A percentile compares a stretch with the other conserved stretches of the same genome.
Evolutionary conservation across 2,113 vertebrate species (phyloP).

Genomic region (Drymodes brunneopygia): DNA sequence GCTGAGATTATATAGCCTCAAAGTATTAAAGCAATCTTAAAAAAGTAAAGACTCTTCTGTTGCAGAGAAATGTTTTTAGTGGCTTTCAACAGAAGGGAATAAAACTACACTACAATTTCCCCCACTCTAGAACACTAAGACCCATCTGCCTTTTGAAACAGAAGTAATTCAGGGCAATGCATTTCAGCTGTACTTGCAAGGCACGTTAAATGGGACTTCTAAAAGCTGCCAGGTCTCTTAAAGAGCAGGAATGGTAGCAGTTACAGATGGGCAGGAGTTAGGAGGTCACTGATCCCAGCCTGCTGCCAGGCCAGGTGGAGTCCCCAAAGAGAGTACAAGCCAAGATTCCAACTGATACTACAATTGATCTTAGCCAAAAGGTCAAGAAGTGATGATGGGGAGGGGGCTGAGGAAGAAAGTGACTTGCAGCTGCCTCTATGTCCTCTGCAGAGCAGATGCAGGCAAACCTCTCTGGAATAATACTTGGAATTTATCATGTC

Average conservation of each 20-base stretch:
- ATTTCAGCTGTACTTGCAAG: background rate
- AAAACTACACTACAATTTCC: background rate
- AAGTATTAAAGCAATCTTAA: background rate
- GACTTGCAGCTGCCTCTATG: background rate
- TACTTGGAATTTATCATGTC: background rate
- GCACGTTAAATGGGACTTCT: background rate
- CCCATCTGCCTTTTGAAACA: background rate
- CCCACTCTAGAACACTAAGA: rapidly evolving
- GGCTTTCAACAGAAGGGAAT: rapidly evolving
- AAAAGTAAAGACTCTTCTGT: background rate
- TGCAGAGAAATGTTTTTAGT: background rate
- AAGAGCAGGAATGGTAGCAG: background rate
- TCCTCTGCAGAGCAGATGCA: background rate
- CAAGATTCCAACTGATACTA: background rate
- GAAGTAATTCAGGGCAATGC: background rate
- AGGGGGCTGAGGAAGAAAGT: background rate
- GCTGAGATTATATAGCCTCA: background rate
- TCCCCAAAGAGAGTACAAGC: background rate
- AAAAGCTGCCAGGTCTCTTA: background rate
- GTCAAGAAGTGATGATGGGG: background rate
- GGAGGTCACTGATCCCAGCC: background rate
- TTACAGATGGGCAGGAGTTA: background rate
- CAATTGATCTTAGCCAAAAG: background rate
- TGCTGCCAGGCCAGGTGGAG: background rate
- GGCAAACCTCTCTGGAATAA: background rate